Evolutionary conservation across 2,888 invertebrate species (phyloP).

Genomic region (Pycnomerus fuliginosus): DNA sequence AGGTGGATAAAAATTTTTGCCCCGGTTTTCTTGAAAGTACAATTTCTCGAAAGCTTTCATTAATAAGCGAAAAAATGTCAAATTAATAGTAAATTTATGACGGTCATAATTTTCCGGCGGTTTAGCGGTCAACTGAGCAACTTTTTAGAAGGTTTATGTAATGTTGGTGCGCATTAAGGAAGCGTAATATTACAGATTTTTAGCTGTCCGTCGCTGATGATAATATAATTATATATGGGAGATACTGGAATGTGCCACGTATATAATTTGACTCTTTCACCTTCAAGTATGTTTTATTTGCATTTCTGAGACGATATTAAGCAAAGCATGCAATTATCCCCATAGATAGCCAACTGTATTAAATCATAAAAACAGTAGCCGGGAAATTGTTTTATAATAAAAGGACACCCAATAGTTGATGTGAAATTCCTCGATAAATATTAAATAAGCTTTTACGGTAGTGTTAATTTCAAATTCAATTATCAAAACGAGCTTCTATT

Average conservation of each 20-base stretch:
- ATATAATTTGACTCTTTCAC: constrained; percentile 16
- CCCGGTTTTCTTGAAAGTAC: constrained; percentile 11
- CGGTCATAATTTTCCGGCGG: constrained; percentile 3
- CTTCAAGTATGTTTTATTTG: constrained; percentile 17
- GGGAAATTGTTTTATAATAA: too few relatives aligned
- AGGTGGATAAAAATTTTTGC: constrained; percentile 11
- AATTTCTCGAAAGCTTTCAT: constrained; percentile 4
- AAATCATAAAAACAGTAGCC: too few relatives aligned
- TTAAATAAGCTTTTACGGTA: background rate
- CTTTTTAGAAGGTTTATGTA: constrained; percentile 3
- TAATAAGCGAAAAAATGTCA: background rate
- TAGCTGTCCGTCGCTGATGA: constrained; percentile 12
- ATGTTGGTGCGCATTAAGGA: constrained; percentile 15
- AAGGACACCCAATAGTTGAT: too few relatives aligned
- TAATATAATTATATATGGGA: constrained; percentile 21
- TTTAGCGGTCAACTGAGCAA: constrained; percentile 1
- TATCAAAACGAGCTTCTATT: background rate
- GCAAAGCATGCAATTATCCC: background rate
- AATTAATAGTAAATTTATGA: constrained; percentile 8
- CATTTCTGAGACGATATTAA: constrained; percentile 8
- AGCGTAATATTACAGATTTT: constrained; percentile 16
- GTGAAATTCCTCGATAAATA: background rate
- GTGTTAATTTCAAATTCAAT: background rate
- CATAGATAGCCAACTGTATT: too few relatives aligned
- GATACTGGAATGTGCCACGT: constrained; percentile 16